These are phyloP conservation scores for Gobionotothen gibberifrons DNA, from an alignment of 2,797 vertebrate genomes.

Conservation along the genomic window DNA sequence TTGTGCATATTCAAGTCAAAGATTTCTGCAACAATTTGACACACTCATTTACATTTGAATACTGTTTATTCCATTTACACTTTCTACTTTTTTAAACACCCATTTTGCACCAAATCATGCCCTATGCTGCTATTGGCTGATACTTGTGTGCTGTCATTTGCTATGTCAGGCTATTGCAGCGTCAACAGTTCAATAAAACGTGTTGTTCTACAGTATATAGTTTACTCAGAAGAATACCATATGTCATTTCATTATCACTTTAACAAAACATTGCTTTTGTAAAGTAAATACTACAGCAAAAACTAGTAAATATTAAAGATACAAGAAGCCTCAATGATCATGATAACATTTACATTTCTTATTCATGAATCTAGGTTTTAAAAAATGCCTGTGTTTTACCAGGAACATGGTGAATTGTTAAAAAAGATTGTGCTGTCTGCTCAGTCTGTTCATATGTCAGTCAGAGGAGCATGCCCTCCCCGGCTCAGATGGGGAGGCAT, in stretches of 20 bases:
- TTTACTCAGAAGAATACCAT: background rate
- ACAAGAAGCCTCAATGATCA: background rate
- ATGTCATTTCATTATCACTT: background rate
- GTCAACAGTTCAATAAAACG: background rate
- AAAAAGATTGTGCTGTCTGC: background rate
- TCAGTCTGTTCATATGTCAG: background rate
- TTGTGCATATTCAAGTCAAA: no score
- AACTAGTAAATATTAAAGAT: background rate
- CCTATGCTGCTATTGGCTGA: background rate
- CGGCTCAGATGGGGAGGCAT: conserved; percentile 10
- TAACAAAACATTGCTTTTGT: background rate
- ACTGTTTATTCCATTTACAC: no score
- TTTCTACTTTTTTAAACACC: background rate
- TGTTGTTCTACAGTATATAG: background rate
- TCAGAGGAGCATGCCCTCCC: background rate
- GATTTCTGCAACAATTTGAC: no score
- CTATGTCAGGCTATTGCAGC: background rate
- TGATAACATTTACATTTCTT: background rate
- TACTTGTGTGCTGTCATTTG: background rate
- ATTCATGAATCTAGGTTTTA: background rate
- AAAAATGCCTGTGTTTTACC: background rate
- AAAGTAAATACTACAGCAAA: background rate
- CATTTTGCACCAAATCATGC: background rate
- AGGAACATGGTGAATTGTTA: background rate
- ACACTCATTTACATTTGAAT: no score